A percentile compares a stretch with the other conserved stretches of the same genome.
Evolutionary conservation across 1,140 invertebrate species (phyloP).

Genomic region (Drosophila kikkawai): DNA sequence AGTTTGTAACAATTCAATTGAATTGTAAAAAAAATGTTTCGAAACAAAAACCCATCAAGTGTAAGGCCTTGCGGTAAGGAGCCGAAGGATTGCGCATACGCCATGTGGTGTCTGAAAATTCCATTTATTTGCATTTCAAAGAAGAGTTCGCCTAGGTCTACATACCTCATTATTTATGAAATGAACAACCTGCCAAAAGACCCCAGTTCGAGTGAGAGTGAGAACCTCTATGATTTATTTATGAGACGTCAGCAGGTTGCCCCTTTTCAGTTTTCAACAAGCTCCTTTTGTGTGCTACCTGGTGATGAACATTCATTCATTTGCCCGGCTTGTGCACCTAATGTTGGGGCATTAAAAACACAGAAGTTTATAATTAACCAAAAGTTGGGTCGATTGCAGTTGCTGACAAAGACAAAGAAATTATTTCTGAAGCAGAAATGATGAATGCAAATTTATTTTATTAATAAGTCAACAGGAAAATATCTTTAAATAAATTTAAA

Average conservation of each 20-base stretch:
- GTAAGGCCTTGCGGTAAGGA: slow-evolving; percentile 14
- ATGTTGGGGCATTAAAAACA: slow-evolving; percentile 36
- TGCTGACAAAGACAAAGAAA: background rate
- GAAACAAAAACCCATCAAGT: slow-evolving; percentile 10
- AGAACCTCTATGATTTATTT: slow-evolving; percentile 42
- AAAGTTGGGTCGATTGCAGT: slow-evolving; percentile 16
- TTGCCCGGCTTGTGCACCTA: slow-evolving; percentile 16
- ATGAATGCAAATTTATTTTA: background rate
- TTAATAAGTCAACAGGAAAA: too few relatives aligned
- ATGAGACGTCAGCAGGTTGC: slow-evolving; percentile 44
- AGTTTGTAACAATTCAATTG: slow-evolving; percentile 53
- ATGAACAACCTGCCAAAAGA: slow-evolving; percentile 32
- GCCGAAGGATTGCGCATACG: slow-evolving; percentile 27
- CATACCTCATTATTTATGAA: slow-evolving; percentile 49
- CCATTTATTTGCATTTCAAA: slow-evolving; percentile 55
- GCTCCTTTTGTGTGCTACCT: slow-evolving; percentile 27
- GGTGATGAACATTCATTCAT: slow-evolving; percentile 6
- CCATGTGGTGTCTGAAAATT: slow-evolving; percentile 36
- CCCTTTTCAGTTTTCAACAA: slow-evolving; percentile 26
- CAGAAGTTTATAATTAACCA: slow-evolving; percentile 25
- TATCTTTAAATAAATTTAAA: too few relatives aligned
- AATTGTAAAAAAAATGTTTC: slow-evolving; percentile 48
- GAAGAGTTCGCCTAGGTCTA: slow-evolving; percentile 24
- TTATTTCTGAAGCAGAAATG: background rate
- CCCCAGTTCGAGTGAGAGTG: slow-evolving; percentile 15